Percentiles rank a stretch among this genome's conserved stretches.
Conservation (phyloP, 1,140 invertebrate genomes). For the Drosophila pandora region DNA sequence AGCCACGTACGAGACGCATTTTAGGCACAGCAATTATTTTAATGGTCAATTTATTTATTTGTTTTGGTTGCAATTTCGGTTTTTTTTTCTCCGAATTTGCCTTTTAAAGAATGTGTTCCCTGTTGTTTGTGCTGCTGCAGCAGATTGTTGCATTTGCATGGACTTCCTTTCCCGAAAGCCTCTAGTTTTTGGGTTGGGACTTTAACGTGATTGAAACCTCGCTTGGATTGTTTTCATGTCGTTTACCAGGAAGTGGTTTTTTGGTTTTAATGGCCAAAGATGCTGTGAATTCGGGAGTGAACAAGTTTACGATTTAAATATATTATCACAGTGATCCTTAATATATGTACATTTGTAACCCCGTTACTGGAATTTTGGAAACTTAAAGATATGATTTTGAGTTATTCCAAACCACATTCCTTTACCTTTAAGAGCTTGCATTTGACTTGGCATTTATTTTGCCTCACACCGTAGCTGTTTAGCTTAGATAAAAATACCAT, state of each 20-base stretch:
- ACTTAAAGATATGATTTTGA: too few species aligned
- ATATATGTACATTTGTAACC: too few species aligned
- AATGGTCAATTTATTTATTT: slow-evolving; percentile 83
- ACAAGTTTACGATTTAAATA: too few species aligned
- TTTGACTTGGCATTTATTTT: slow-evolving; percentile 6
- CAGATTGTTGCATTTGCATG: slow-evolving; percentile 62
- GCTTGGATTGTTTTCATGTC: slow-evolving; percentile 60
- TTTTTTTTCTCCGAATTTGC: slow-evolving; percentile 59
- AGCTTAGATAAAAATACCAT: slow-evolving; percentile 7
- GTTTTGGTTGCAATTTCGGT: slow-evolving; percentile 60
- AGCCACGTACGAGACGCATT: slow-evolving; percentile 76
- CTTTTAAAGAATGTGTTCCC: slow-evolving; percentile 71
- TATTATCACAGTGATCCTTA: too few species aligned
- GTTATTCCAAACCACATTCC: slow-evolving; percentile 22
- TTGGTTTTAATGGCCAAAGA: slow-evolving; percentile 23
- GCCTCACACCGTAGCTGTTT: slow-evolving; percentile 7
- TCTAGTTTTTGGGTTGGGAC: slow-evolving; percentile 24
- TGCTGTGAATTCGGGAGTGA: not conserved
- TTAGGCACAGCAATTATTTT: slow-evolving; percentile 83
- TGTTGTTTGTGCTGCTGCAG: slow-evolving; percentile 15
- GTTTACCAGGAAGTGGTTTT: slow-evolving; percentile 37
- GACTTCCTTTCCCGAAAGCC: slow-evolving; percentile 28
- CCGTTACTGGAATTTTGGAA: not conserved
- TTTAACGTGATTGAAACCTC: slow-evolving; percentile 71
- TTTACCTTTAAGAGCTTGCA: slow-evolving; percentile 7